A percentile compares a stretch with the other conserved stretches of the same genome.
phyloP scores from a whole-genome alignment of 37 sponge, comb jelly and placozoan genomes.

The Crambe crambe region DNA sequence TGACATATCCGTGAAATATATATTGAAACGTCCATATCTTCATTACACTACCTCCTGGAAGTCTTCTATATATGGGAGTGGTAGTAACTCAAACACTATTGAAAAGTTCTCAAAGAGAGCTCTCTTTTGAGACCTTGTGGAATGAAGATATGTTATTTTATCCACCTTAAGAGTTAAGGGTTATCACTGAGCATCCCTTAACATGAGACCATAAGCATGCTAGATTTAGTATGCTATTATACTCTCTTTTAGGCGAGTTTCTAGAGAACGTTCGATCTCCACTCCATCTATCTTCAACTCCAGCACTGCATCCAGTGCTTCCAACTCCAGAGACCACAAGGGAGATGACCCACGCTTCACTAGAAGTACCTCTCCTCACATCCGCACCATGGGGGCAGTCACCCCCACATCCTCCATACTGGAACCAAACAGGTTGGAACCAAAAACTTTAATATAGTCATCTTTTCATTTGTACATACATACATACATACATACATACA shows the following conservation, averaged over 20 bases:
- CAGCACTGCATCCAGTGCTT: conserved; percentile 1
- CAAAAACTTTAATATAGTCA: not conserved
- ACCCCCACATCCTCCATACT: conserved; percentile 39
- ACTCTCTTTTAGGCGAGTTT: not conserved
- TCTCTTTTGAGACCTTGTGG: no score
- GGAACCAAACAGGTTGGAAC: conserved; percentile 17
- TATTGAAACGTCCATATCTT: no score
- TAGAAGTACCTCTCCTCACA: conserved; percentile 57
- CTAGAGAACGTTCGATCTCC: conserved; percentile 77
- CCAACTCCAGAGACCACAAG: conserved; percentile 5
- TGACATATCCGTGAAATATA: no score
- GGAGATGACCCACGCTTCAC: conserved; percentile 52
- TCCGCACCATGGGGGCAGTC: conserved; percentile 26
- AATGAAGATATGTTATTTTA: not conserved
- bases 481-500: not conserved
- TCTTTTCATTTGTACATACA: not conserved
- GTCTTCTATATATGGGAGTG: not conserved
- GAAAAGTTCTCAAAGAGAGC: no score
- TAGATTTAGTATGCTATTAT: no score
- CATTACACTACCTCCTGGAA: no score
- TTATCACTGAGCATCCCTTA: no score
- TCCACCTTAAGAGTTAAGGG: no score
- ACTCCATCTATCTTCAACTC: conserved; percentile 78
- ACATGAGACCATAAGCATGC: no score
- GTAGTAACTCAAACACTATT: no score